phyloP scores from a whole-genome alignment of 2,113 vertebrate genomes.

The Oncorhynchus gorbuscha region DNA sequence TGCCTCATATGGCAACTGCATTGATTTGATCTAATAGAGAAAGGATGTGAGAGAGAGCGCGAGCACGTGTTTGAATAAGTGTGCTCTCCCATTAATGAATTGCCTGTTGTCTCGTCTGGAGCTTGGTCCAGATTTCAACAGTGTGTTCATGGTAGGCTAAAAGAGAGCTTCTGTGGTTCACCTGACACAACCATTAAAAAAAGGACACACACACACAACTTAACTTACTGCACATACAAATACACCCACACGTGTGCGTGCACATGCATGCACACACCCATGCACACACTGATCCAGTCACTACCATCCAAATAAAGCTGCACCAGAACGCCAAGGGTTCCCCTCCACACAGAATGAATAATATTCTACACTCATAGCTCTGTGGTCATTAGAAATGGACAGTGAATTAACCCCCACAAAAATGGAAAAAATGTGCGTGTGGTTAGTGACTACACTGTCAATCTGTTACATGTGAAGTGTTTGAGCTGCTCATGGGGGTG shows the following conservation, averaged over 20 bases:
- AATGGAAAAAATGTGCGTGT: background rate
- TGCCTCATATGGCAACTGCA: too few species aligned
- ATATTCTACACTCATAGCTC: background rate
- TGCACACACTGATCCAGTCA: background rate
- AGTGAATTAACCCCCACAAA: background rate
- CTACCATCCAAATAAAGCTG: background rate
- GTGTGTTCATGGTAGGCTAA: background rate
- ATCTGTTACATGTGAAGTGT: too few species aligned
- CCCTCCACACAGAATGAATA: conserved; percentile 8
- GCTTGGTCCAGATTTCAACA: conserved; percentile 1
- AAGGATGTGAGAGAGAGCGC: background rate
- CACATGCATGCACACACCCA: background rate
- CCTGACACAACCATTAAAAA: background rate
- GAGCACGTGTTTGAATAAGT: conserved; percentile 16
- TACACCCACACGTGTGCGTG: background rate
- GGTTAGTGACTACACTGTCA: background rate
- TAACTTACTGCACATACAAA: background rate
- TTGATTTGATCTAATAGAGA: background rate
- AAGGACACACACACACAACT: background rate
- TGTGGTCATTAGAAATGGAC: background rate
- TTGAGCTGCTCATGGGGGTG: too few species aligned
- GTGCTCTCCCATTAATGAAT: background rate
- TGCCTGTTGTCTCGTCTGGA: background rate
- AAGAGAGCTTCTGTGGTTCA: background rate
- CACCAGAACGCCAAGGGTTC: background rate